These are phyloP conservation scores for Etheostoma nigrum DNA, from an alignment of 2,797 vertebrate genomes.

Conservation along the genomic window DNA sequence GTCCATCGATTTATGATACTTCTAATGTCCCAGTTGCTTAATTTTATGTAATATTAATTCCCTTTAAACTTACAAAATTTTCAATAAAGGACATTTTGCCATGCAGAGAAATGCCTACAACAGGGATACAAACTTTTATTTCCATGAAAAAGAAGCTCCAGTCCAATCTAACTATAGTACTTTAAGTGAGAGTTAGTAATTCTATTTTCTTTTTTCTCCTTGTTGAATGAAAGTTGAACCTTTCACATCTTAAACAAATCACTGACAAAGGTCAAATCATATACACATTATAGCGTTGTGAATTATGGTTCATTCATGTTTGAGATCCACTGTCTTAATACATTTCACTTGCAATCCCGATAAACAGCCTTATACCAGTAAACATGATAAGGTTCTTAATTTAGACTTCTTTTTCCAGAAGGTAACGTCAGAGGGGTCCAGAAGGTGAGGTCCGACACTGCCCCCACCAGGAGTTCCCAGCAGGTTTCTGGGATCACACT, in stretches of 20 bases:
- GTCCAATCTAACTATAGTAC: background rate
- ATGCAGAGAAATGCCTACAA: background rate
- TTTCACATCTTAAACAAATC: conserved; percentile 9
- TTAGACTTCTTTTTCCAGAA: conserved; percentile 58
- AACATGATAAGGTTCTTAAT: conserved; percentile 60
- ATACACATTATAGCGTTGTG: background rate
- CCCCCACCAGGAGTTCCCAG: conserved; percentile 77
- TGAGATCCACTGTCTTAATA: background rate
- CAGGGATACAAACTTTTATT: background rate
- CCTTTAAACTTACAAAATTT: background rate
- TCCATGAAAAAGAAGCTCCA: background rate
- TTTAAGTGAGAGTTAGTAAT: background rate
- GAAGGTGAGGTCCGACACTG: conserved; percentile 70
- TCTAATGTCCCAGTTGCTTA: background rate
- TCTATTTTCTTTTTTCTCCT: conserved; percentile 2
- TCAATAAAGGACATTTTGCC: background rate
- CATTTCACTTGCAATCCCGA: conserved; percentile 17
- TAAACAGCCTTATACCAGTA: conserved; percentile 33
- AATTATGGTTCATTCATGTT: conserved; percentile 2
- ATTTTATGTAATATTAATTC: background rate
- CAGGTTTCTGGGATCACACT: conserved; percentile 80
- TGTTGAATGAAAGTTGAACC: background rate
- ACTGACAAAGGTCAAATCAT: conserved; percentile 10
- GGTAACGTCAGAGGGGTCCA: conserved; percentile 55
- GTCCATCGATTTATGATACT: background rate